Percentiles rank a stretch among this genome's conserved stretches.
phyloP scores from a whole-genome alignment of 2,797 vertebrate species.

The Okamejei kenojei region DNA sequence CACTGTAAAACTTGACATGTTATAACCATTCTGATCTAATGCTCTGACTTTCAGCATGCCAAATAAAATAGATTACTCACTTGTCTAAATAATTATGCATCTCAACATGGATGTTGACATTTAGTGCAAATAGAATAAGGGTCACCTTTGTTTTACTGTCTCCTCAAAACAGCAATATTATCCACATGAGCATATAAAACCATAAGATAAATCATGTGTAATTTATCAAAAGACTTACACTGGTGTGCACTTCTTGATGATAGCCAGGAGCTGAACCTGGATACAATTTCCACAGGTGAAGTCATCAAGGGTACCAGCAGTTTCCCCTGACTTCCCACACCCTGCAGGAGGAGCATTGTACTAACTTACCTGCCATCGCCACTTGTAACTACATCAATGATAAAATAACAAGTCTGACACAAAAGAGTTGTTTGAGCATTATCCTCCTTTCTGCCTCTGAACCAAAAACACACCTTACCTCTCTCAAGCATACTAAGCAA shows the following conservation, averaged over 20 bases:
- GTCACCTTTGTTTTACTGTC: not conserved
- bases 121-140: not conserved
- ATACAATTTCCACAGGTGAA: too few species aligned
- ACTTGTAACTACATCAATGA: too few species aligned
- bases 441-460: too few species aligned
- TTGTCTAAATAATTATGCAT: not conserved
- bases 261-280: too few species aligned
- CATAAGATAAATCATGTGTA: not conserved
- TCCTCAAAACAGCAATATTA: not conserved
- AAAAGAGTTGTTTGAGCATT: too few species aligned
- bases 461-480: too few species aligned
- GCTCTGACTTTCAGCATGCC: conserved; percentile 16
- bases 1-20: not conserved
- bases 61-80: not conserved
- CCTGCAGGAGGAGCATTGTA: too few species aligned
- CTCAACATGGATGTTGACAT: not conserved
- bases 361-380: too few species aligned
- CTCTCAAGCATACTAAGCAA: too few species aligned
- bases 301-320: too few species aligned
- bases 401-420: too few species aligned
- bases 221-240: not conserved
- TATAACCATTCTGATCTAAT: not conserved
- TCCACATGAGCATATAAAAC: not conserved
- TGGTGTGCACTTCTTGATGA: not conserved
- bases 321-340: too few species aligned